phyloP scores from a whole-genome alignment of 2,888 invertebrate genomes.

The Limnephilus lunatus region DNA sequence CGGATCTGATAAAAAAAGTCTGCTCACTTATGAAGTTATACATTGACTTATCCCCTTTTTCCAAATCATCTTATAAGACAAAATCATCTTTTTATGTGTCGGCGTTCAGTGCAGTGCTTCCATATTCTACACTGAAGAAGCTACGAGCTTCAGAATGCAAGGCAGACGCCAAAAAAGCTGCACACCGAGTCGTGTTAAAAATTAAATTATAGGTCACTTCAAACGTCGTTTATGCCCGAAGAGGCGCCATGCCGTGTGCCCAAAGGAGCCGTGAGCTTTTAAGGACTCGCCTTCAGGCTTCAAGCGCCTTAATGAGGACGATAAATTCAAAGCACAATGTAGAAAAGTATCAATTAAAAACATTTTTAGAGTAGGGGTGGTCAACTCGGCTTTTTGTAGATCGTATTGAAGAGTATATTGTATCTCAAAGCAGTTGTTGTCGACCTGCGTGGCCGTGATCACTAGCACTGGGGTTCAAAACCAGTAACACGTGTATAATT shows the following conservation, averaged over 20 bases:
- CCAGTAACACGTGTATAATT: no score
- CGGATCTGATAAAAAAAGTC: no score
- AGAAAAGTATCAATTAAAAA: background rate
- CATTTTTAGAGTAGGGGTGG: background rate
- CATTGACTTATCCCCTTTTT: no score
- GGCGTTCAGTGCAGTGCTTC: background rate
- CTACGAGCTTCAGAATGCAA: background rate
- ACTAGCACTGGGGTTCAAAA: no score
- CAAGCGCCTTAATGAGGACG: background rate
- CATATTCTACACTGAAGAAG: background rate
- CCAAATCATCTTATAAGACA: background rate
- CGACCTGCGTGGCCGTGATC: no score
- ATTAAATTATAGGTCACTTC: conserved; percentile 42
- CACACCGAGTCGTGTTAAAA: background rate
- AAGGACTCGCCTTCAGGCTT: background rate
- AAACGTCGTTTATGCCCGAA: conserved; percentile 21
- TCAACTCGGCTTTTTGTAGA: background rate
- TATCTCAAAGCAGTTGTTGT: no score
- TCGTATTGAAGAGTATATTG: no score
- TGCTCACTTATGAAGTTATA: no score
- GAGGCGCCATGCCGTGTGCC: conserved; percentile 3
- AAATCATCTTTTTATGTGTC: background rate
- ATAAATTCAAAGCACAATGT: conserved; percentile 20
- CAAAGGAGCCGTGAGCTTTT: conserved; percentile 26
- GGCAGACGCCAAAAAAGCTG: background rate